phyloP scores from a whole-genome alignment of 2,888 invertebrate genomes.

The Hirtodrosophila duncani region DNA sequence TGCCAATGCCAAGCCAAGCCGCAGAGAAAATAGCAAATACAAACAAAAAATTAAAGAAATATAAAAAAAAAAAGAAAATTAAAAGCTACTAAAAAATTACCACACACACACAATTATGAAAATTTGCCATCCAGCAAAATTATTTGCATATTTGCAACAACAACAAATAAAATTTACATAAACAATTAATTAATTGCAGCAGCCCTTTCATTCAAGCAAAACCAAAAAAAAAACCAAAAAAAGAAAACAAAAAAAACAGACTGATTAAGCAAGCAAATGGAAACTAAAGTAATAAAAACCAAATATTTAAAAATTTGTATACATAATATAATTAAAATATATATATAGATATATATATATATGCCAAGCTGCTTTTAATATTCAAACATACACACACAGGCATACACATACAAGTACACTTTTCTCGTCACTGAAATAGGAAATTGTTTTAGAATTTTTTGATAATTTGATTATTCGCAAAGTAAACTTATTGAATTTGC shows the following conservation, averaged over 20 bases:
- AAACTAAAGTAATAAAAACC: constrained; percentile 3
- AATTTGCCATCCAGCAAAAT: constrained; percentile 71
- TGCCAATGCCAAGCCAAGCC: constrained; percentile 14
- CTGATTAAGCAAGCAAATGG: no score
- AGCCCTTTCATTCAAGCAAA: constrained; percentile 16
- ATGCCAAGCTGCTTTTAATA: constrained; percentile 31
- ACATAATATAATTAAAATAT: constrained; percentile 20
- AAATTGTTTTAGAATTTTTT: no score
- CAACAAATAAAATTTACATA: constrained; percentile 33
- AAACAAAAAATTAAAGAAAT: constrained; percentile 4
- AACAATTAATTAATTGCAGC: constrained; percentile 31
- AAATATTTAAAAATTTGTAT: constrained; percentile 20
- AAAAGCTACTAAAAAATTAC: neutral
- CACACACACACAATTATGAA: constrained; percentile 47
- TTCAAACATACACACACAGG: neutral
- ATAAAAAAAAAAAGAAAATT: constrained; percentile 16
- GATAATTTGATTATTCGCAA: no score
- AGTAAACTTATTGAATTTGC: no score
- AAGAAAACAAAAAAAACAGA: constrained; percentile 17
- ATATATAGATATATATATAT: neutral
- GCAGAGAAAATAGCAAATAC: constrained; percentile 20
- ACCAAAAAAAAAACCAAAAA: constrained; percentile 24
- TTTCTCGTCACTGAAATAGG: no score
- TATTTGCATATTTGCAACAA: constrained; percentile 57
- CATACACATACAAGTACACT: neutral